Evolutionary conservation across 2,113 vertebrate species (phyloP).

Genomic region (Rhinolophus ferrumequinum): DNA sequence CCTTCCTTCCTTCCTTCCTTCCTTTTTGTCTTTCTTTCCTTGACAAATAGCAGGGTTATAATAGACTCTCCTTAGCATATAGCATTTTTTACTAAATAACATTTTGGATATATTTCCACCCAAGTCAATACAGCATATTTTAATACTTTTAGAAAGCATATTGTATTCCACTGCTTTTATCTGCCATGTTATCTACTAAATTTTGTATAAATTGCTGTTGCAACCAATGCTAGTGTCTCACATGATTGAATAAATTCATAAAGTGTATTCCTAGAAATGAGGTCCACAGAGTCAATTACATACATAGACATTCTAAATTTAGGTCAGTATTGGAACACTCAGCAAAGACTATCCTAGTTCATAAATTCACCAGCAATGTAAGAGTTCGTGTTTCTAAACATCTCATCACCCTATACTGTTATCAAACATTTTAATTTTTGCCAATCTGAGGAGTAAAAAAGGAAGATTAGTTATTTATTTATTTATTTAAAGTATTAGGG

Average conservation of each 20-base stretch:
- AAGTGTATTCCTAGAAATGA: background rate
- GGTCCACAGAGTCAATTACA: background rate
- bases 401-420: background rate
- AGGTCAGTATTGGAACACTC: background rate
- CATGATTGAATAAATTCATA: background rate
- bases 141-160: background rate
- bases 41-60: background rate
- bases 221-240: background rate
- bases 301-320: background rate
- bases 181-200: background rate
- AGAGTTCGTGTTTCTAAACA: background rate
- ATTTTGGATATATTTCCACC: background rate
- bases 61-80: background rate
- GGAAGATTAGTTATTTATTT: background rate
- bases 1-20: accelerated
- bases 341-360: background rate
- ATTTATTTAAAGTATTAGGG: background rate
- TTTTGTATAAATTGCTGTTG: background rate
- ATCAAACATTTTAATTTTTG: background rate
- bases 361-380: background rate
- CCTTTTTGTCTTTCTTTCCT: background rate
- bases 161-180: background rate
- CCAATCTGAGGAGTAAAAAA: background rate
- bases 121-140: background rate
- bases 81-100: background rate